Evolutionary conservation across 2,113 vertebrate genomes (phyloP).

Genomic region (Dinomys branickii): DNA sequence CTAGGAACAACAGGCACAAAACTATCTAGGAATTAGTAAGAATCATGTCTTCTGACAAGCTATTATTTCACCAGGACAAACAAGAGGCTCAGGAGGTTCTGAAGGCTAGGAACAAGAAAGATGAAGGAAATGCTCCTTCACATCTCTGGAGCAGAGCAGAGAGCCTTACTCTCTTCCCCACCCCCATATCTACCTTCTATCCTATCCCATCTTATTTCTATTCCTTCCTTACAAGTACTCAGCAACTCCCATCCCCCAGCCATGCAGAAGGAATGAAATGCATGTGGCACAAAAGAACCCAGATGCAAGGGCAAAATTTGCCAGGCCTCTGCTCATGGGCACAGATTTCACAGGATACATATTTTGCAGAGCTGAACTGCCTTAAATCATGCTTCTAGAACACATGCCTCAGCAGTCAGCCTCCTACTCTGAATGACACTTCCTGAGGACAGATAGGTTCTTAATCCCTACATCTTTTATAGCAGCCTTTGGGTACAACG

Average conservation of each 20-base stretch:
- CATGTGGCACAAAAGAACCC: background rate
- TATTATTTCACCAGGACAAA: conserved; percentile 71
- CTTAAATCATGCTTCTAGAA: background rate
- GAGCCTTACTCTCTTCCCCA: background rate
- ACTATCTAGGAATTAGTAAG: conserved; percentile 69
- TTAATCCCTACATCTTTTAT: background rate
- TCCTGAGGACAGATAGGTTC: background rate
- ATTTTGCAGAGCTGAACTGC: background rate
- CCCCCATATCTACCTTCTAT: background rate
- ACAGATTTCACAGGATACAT: background rate
- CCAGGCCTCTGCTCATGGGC: background rate
- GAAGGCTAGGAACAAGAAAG: background rate
- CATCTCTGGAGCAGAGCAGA: background rate
- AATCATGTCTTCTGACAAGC: conserved; percentile 60
- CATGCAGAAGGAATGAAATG: background rate
- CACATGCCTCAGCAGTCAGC: background rate
- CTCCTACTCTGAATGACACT: background rate
- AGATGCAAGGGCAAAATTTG: background rate
- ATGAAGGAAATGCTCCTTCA: background rate
- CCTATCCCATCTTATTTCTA: background rate
- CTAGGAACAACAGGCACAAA: conserved; percentile 45
- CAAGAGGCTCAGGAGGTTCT: background rate
- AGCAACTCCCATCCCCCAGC: background rate
- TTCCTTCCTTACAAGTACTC: background rate
- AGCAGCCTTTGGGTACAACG: background rate